These are phyloP conservation scores for Minunthozetes semirufus DNA, from an alignment of 2,888 invertebrate genomes.

Conservation along the genomic window DNA sequence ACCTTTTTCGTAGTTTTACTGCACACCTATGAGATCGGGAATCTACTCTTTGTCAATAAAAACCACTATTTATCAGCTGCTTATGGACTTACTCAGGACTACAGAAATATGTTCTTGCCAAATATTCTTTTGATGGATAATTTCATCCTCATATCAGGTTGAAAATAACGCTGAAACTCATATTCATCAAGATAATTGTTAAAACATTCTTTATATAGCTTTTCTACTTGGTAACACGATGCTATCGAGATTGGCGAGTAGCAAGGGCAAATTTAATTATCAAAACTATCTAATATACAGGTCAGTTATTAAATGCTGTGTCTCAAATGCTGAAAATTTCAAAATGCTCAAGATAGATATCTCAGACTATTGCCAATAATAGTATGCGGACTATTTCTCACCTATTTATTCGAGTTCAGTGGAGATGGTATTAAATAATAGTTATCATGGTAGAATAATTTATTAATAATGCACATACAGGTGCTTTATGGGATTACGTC, in stretches of 20 bases:
- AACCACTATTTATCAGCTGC: background rate
- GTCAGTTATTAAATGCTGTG: background rate
- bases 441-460: background rate
- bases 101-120: background rate
- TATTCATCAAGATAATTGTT: background rate
- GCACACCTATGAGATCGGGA: background rate
- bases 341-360: background rate
- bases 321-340: background rate
- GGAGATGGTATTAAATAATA: background rate
- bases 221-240: background rate
- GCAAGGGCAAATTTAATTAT: slow-evolving; percentile 6
- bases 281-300: background rate
- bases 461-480: background rate
- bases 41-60: background rate
- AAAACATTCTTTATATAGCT: background rate
- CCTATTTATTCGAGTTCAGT: background rate
- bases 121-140: background rate
- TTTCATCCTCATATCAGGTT: background rate
- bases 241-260: background rate
- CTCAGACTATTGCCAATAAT: background rate
- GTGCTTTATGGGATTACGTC: background rate
- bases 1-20: background rate
- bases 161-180: too few relatives aligned
- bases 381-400: background rate
- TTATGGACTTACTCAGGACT: background rate